Conservation (phyloP, 2,888 invertebrate species). For the Parnassius smintheus region DNA sequence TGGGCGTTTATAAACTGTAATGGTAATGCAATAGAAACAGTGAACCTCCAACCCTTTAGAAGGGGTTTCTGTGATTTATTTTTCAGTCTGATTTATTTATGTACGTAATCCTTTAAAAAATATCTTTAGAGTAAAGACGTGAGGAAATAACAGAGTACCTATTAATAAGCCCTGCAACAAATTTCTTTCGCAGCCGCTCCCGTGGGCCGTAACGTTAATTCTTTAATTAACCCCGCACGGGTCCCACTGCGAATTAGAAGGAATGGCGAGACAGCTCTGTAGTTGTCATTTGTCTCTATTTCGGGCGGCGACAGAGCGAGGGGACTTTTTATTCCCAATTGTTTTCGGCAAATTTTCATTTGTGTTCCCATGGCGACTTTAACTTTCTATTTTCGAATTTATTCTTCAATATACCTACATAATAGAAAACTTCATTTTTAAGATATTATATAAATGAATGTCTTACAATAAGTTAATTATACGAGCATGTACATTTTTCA, state of each 20-base stretch:
- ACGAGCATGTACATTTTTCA: too few species aligned
- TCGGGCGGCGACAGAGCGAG: slow-evolving; percentile 35
- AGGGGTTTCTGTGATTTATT: too few species aligned
- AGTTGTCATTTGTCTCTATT: slow-evolving; percentile 62
- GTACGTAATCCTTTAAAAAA: too few species aligned
- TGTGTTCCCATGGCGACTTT: neutral
- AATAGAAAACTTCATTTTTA: too few species aligned
- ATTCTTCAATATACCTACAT: neutral
- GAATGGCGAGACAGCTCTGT: slow-evolving; percentile 62
- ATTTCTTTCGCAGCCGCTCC: slow-evolving; percentile 54
- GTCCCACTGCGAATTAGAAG: slow-evolving; percentile 62
- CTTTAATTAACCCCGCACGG: slow-evolving; percentile 69
- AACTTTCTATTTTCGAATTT: neutral
- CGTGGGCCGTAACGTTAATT: slow-evolving; percentile 50
- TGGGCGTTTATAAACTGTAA: too few species aligned
- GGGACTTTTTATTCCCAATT: neutral
- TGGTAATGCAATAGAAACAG: too few species aligned
- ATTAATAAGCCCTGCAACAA: slow-evolving; percentile 53
- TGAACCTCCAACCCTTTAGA: too few species aligned
- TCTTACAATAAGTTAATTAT: too few species aligned
- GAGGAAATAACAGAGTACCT: slow-evolving; percentile 23
- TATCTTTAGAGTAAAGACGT: neutral
- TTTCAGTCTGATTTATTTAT: too few species aligned
- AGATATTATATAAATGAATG: too few species aligned
- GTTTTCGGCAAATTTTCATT: neutral